A percentile compares a stretch with the other conserved stretches of the same genome.
phyloP scores from a whole-genome alignment of 92 coral and sea anemone genomes.

The Scolanthus callimorphus region DNA sequence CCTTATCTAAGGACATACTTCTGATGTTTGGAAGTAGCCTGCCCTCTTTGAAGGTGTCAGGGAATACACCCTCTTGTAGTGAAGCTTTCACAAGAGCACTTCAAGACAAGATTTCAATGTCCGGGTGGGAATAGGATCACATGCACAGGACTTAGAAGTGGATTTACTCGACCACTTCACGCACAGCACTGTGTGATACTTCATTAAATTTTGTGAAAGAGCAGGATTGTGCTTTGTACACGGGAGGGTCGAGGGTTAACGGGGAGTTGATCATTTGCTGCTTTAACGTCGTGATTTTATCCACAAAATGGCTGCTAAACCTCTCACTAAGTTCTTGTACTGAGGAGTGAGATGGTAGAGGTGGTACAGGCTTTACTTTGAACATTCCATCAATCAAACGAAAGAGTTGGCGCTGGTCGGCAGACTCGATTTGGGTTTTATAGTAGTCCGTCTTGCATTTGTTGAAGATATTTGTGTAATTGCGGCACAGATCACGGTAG shows the following conservation, averaged over 20 bases:
- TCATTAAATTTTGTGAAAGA: too few relatives aligned
- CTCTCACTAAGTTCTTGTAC: background rate
- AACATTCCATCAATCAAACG: background rate
- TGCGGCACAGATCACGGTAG: background rate
- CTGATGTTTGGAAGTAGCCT: background rate
- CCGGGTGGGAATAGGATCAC: background rate
- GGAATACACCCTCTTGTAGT: background rate
- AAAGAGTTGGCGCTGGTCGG: background rate
- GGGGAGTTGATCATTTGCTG: background rate
- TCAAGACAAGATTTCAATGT: background rate
- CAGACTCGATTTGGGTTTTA: background rate
- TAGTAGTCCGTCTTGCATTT: background rate
- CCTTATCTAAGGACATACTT: background rate
- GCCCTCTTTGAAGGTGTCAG: background rate
- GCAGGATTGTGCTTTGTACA: too few relatives aligned
- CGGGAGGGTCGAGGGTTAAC: background rate
- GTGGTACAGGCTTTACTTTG: background rate
- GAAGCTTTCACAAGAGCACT: background rate
- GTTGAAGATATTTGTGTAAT: background rate
- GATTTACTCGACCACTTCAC: too few relatives aligned
- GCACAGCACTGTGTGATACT: too few relatives aligned
- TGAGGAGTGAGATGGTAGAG: background rate
- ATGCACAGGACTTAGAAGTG: background rate
- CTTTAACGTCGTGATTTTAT: too few relatives aligned
- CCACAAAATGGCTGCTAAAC: background rate